Evolutionary conservation across 1,140 invertebrate genomes (phyloP), one percentile per base, ranked within the genome.

Genomic region (Aphaenogaster ashmeadi): DNA sequence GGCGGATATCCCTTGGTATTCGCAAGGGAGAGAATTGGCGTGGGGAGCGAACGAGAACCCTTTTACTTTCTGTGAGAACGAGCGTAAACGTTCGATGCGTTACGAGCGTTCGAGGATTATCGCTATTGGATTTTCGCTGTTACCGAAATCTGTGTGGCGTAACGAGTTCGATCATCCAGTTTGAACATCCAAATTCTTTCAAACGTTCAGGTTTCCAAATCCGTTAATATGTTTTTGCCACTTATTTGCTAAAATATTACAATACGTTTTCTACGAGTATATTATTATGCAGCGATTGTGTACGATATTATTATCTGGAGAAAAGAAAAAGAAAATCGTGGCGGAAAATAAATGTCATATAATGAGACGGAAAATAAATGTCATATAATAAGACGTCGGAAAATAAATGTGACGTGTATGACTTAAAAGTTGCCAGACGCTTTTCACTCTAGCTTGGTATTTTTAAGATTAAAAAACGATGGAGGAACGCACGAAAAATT

Each of bases 1-100:
- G 54, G 54, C 13, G 67, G n/a, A 56, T 62, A 75, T 84, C 71
- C 52, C 54, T 50, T 62, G 33, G n/a, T 27, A 74, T 60, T 83
- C 50, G 27, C 44, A 64, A 50, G 7, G 77, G 56, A 44, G 13
- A 50, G n/a, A 21, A 66, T 36, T 18, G 18, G n/a, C 11, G n/a
- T 7, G 27, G 36, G 60, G 54, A 64, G 52, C 58, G 56, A n/a
- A 66, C 47, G 69, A 41, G 41, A 80, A 69, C 75, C 41, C 77
- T 50, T 86, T 67, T 77, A 44, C 33, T 86, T 86, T 79, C 74
- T 15, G 60, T 36, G 74, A 52, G 50, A 85, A 62, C 71, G 56
- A 38, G 44, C 56, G 38, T 52, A 41, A 52, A 85, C n/a, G 67
- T 58, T 58, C 80, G 38, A 66, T 54, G 38, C 27, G 72, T 83